Conservation (phyloP, 2,888 invertebrate species). For the Caenorhabditis zanzibari region DNA sequence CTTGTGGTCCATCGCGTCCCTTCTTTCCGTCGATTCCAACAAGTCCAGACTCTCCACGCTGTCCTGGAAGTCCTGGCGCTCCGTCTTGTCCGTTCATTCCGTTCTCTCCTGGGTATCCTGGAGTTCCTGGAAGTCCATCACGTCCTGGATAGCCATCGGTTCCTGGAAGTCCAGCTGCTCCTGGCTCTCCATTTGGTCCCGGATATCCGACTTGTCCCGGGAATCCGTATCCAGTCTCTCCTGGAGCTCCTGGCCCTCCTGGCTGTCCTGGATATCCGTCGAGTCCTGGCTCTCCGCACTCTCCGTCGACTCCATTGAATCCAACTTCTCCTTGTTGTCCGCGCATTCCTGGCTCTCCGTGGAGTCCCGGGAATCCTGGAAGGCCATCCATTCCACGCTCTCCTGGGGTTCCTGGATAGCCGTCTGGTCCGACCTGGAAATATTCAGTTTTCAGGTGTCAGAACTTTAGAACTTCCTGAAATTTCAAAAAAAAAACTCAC, state of each 20-base stretch:
- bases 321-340: conserved; percentile 77
- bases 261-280: conserved; percentile 74
- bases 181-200: conserved; percentile 77
- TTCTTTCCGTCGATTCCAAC: conserved; percentile 81
- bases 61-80: conserved; percentile 77
- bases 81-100: conserved; percentile 70
- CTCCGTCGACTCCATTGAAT: conserved; percentile 76
- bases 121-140: conserved; percentile 81
- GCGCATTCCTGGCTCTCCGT: conserved; percentile 76
- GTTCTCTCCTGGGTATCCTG: conserved; percentile 77
- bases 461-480: not conserved
- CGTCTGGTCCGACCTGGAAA: conserved; percentile 74
- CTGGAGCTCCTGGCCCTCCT: conserved; percentile 76
- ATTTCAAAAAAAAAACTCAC: conserved; percentile 54
- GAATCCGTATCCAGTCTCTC: conserved; percentile 76
- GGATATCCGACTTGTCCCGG: conserved; percentile 77
- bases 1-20: conserved; percentile 76
- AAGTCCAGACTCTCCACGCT: conserved; percentile 73
- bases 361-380: conserved; percentile 78
- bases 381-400: conserved; percentile 71
- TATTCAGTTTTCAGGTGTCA: too few relatives aligned
- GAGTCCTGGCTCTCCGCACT: conserved; percentile 74
- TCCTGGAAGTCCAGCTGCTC: conserved; percentile 75
- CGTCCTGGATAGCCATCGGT: conserved; percentile 79
- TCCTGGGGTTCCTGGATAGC: conserved; percentile 79